These are phyloP conservation scores for Cheilosia grossa DNA, from an alignment of 2,888 invertebrate species.

Conservation along the genomic window DNA sequence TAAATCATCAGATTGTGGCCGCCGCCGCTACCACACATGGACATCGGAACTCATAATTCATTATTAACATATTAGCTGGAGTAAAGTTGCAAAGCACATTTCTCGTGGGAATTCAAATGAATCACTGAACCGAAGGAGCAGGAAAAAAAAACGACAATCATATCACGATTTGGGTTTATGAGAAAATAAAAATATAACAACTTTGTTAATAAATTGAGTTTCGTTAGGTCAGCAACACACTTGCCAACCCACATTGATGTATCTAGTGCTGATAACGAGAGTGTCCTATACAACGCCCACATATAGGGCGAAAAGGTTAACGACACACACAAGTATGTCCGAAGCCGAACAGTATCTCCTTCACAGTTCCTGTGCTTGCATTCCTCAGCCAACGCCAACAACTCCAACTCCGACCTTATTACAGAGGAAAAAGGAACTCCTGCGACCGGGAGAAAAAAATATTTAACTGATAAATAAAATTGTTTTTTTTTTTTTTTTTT, in stretches of 20 bases:
- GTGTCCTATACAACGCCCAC: conserved; percentile 30
- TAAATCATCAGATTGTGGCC: conserved; percentile 53
- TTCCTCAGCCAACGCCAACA: background rate
- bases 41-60: conserved; percentile 33
- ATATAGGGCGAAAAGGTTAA: conserved; percentile 30
- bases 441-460: background rate
- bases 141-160: background rate
- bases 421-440: background rate
- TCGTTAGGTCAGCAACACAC: conserved; percentile 18
- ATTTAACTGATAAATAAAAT: conserved; percentile 31
- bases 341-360: conserved; percentile 53
- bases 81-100: conserved; percentile 18
- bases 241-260: conserved; percentile 19
- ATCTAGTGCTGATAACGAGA: conserved; percentile 46
- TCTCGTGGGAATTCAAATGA: background rate
- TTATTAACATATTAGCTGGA: conserved; percentile 43
- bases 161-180: conserved; percentile 1
- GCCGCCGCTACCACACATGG: conserved; percentile 4
- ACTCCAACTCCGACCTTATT: background rate
- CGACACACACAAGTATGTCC: conserved; percentile 24
- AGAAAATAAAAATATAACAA: background rate
- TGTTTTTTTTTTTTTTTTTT: conserved; percentile 16
- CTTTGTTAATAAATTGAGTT: conserved; percentile 1
- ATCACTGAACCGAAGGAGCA: background rate
- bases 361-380: background rate